Evolutionary conservation across 2,113 vertebrate species (phyloP).

Genomic region (Tetraodon nigroviridis): DNA sequence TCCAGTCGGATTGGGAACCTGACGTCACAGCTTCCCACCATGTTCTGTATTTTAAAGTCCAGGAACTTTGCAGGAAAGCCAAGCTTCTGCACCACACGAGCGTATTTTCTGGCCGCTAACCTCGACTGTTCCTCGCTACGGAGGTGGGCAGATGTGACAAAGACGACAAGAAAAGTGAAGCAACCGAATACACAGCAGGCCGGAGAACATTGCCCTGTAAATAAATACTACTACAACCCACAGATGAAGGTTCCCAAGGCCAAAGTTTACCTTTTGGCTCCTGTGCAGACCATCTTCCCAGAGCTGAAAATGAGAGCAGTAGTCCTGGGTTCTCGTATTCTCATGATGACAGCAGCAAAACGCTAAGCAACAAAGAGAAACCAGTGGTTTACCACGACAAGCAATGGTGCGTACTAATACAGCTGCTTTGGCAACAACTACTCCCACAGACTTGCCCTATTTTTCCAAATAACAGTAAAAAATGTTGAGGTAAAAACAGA

Average conservation of each 20-base stretch:
- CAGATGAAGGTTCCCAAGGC: neutral
- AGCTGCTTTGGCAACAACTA: neutral
- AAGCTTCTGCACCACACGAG: slow-evolving; percentile 95
- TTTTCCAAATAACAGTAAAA: too few species aligned
- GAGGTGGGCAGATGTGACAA: neutral
- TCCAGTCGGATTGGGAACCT: slow-evolving; percentile 97
- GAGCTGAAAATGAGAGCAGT: slow-evolving; percentile 99
- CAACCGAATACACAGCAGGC: neutral
- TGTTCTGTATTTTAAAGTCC: slow-evolving; percentile 99
- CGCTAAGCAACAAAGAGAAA: slow-evolving; percentile 74
- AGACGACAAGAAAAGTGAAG: neutral
- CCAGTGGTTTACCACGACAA: neutral
- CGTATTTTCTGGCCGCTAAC: slow-evolving; percentile 94
- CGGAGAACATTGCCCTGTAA: neutral
- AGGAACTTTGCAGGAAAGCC: slow-evolving; percentile 97
- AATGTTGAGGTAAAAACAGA: neutral
- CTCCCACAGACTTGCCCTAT: too few species aligned
- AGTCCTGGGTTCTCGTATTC: slow-evolving; percentile 97
- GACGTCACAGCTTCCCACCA: slow-evolving; percentile 98
- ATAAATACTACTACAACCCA: neutral
- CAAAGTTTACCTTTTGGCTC: slow-evolving; percentile 87
- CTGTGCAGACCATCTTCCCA: slow-evolving; percentile 99
- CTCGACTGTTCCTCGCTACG: slow-evolving; percentile 93
- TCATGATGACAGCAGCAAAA: slow-evolving; percentile 99
- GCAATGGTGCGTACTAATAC: neutral